Percentiles rank a stretch among this genome's conserved stretches.
These are phyloP conservation scores for Pristiophorus japonicus DNA, from an alignment of 2,113 vertebrate species.

Conservation along the genomic window DNA sequence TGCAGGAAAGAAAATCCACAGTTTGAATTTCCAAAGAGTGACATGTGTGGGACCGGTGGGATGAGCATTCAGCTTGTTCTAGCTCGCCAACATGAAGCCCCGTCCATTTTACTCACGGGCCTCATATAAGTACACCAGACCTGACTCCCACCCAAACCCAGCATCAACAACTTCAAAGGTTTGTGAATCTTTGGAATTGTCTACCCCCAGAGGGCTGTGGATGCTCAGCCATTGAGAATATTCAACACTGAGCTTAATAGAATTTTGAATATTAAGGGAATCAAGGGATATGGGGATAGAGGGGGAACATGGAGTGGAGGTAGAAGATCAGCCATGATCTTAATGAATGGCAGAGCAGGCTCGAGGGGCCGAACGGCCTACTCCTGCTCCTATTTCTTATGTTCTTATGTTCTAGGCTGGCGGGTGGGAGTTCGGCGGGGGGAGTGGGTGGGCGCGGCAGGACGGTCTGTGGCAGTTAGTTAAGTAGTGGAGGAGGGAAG, in stretches of 20 bases:
- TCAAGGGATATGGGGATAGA: too few species aligned
- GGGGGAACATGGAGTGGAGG: too few species aligned
- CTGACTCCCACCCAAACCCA: not conserved
- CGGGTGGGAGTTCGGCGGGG: not conserved
- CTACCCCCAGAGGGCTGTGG: too few species aligned
- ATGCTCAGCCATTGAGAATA: too few species aligned
- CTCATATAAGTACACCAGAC: not conserved
- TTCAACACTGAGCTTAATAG: too few species aligned
- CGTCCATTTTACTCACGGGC: not conserved
- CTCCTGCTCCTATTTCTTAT: too few species aligned
- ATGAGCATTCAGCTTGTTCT: not conserved
- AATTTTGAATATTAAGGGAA: too few species aligned
- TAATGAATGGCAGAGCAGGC: too few species aligned
- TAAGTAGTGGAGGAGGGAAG: not conserved
- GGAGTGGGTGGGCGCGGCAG: not conserved
- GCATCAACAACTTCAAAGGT: not conserved
- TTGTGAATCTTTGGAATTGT: too few species aligned
- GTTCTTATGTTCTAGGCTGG: not conserved
- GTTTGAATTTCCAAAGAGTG: not conserved
- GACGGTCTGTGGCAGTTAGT: not conserved
- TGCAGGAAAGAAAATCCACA: not conserved
- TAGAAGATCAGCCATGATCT: too few species aligned
- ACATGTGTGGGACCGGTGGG: not conserved
- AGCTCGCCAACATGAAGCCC: not conserved
- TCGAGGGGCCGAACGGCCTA: too few species aligned